Evolutionary conservation across 2,113 vertebrate genomes (phyloP).

Genomic region (Aramus guarauna): DNA sequence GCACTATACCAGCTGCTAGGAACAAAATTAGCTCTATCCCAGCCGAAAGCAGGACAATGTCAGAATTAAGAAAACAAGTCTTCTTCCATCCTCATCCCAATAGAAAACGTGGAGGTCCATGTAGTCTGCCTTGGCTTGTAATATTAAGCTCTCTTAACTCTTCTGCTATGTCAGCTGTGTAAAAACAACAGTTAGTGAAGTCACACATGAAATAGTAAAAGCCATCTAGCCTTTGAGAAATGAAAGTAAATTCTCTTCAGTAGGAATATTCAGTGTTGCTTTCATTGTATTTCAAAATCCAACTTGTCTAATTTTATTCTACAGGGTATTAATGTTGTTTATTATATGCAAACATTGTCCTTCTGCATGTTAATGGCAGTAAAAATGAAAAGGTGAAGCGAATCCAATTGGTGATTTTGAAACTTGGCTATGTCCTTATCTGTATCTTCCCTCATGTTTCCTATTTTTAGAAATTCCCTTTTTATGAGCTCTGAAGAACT

Average conservation of each 20-base stretch:
- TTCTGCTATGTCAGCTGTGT: not conserved
- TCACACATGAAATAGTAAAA: not conserved
- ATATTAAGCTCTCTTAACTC: not conserved
- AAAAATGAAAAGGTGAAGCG: not conserved
- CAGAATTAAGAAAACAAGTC: not conserved
- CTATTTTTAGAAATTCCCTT: not conserved
- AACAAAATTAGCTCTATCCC: too few species aligned
- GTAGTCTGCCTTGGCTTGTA: fast-evolving
- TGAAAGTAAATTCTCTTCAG: not conserved
- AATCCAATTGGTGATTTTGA: not conserved
- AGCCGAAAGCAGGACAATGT: too few species aligned
- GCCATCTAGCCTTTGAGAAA: not conserved
- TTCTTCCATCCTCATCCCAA: not conserved
- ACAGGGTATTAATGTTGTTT: not conserved
- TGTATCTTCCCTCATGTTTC: not conserved
- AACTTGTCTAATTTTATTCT: not conserved
- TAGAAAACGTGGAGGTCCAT: not conserved
- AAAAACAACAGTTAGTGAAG: fast-evolving
- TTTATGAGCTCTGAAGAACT: not conserved
- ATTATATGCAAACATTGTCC: fast-evolving
- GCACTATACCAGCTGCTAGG: too few species aligned
- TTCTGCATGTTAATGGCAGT: not conserved
- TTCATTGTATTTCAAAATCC: not conserved
- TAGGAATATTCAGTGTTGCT: not conserved
- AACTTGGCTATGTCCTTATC: not conserved